Percentiles rank a stretch among this genome's conserved stretches.
Conservation (phyloP, 2,113 vertebrate species). For the Stigmatopora nigra region DNA sequence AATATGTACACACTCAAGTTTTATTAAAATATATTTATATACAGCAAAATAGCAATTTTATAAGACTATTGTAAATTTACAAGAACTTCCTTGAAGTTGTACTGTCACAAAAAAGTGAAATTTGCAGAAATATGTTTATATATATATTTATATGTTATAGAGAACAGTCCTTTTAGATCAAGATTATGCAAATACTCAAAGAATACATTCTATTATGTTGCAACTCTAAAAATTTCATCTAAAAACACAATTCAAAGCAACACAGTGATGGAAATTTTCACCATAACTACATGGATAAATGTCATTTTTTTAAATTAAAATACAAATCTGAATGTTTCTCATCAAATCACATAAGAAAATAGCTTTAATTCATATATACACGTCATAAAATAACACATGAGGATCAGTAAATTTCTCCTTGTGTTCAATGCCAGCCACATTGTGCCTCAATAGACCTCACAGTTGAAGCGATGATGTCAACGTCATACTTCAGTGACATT, state of each 20-base stretch:
- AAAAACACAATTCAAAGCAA: neutral
- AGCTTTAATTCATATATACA: slow-evolving; percentile 10
- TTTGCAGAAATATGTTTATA: neutral
- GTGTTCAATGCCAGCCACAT: neutral
- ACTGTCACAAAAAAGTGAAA: neutral
- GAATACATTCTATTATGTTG: neutral
- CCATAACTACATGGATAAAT: neutral
- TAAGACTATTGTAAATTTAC: neutral
- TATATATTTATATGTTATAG: too few relatives aligned
- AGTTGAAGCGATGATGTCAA: slow-evolving; percentile 34
- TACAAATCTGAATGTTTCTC: slow-evolving; percentile 5
- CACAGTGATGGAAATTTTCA: slow-evolving; percentile 1
- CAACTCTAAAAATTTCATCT: neutral
- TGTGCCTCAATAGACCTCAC: slow-evolving; percentile 13
- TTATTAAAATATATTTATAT: neutral
- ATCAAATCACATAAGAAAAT: slow-evolving; percentile 18
- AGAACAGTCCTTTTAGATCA: neutral
- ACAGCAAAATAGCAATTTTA: neutral
- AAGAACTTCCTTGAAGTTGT: neutral
- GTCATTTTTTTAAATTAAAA: neutral
- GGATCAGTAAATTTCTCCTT: neutral
- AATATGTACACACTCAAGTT: neutral
- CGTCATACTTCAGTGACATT: slow-evolving; percentile 44
- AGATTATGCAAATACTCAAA: neutral
- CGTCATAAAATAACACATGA: neutral